Conservation (phyloP, 2,113 vertebrate species). For the Bambusicola thoracicus region DNA sequence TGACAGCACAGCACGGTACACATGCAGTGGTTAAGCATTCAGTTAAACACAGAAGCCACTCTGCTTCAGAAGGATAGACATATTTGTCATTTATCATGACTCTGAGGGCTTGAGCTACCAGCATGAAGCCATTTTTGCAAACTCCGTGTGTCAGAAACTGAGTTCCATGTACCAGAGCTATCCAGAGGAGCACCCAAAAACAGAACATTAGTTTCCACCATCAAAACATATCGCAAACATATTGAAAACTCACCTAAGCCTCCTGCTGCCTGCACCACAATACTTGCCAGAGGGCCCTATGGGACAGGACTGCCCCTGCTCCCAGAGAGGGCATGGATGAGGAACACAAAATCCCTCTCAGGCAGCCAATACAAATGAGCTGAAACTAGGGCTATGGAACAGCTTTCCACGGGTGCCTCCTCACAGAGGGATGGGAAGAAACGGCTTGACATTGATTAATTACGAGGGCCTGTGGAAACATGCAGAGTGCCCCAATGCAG, state of each 20-base stretch:
- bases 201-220: neutral
- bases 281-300: neutral
- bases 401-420: neutral
- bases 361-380: neutral
- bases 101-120: neutral
- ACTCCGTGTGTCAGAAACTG: neutral
- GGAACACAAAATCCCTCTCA: neutral
- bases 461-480: constrained; percentile 58
- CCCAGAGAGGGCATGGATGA: neutral
- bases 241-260: neutral
- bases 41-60: neutral
- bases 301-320: neutral
- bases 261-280: neutral
- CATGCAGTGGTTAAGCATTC: neutral
- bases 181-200: neutral
- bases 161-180: neutral
- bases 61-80: neutral
- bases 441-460: constrained; percentile 16
- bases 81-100: neutral
- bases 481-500: constrained; percentile 7
- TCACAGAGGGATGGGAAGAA: neutral
- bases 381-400: neutral
- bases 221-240: neutral
- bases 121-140: neutral
- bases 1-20: neutral